These are phyloP conservation scores for Clavelina lepadiformis DNA, from an alignment of 23 tunicate species.

Conservation along the genomic window DNA sequence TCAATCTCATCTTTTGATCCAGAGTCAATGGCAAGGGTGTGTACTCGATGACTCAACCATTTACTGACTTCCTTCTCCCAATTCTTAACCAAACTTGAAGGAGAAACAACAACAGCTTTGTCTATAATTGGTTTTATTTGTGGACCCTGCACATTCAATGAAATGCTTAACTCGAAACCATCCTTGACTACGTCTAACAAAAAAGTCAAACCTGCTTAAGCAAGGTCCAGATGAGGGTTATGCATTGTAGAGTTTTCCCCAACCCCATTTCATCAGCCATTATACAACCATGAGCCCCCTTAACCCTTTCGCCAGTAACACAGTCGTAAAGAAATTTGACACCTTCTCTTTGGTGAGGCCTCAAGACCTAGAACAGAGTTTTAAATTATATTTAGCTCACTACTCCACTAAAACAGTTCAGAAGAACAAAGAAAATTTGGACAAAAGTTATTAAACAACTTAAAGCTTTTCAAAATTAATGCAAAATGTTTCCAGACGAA, in stretches of 20 bases:
- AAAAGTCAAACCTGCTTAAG: slow-evolving; percentile 88
- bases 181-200: background rate
- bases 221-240: slow-evolving; percentile 90
- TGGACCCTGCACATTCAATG: slow-evolving; percentile 41
- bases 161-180: background rate
- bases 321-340: slow-evolving; percentile 95
- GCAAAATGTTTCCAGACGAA: background rate
- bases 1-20: slow-evolving; percentile 92
- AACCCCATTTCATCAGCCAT: slow-evolving; percentile 99
- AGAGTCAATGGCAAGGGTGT: slow-evolving; percentile 81
- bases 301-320: slow-evolving; percentile 76
- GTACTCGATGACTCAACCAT: slow-evolving; percentile 75
- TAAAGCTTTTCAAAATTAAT: no score
- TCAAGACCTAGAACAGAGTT: slow-evolving; percentile 33
- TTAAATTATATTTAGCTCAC: background rate
- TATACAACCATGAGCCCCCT: slow-evolving; percentile 74
- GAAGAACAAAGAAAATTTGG: no score
- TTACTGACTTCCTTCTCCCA: slow-evolving; percentile 96
- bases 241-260: slow-evolving; percentile 96
- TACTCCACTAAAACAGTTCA: background rate
- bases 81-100: slow-evolving; percentile 88
- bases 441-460: no score
- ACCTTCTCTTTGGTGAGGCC: slow-evolving; percentile 99
- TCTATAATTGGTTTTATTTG: slow-evolving; percentile 67
- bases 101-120: slow-evolving; percentile 83